Base-by-base conservation (phyloP, 1,140 invertebrate genomes). In the Rhyacophila brunnea region DNA sequence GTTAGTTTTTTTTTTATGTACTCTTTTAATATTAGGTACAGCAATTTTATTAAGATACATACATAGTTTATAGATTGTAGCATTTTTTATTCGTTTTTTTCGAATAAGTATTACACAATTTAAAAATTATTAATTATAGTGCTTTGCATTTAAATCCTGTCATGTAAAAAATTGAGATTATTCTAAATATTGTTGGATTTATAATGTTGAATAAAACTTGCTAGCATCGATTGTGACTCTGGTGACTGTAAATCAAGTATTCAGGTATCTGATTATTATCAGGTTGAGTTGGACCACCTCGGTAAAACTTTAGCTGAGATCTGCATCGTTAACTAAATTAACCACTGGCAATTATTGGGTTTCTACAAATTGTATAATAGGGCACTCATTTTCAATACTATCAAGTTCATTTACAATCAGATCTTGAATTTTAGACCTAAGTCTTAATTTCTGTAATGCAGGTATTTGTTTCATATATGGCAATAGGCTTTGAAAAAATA, bases 1-100 rank as follows among this genome's bases (percentile, higher is more conserved):
- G 6, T 35, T 35, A 7, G 34, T 35, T 35, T 35, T 6, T 35
- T 35, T 35, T 7, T 35, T 35, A 35, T 35, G n/a, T 35, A 35
- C 34, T 35, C 34, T 35, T 35, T 35, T 35, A 35, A 35, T 35
- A 35, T 35, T n/a, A n/a, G n/a, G n/a, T 35, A 35, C 34, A 35
- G 34, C n/a, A 7, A 35, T 43, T 43, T 43, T 9, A 47, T 47
- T 47, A 47, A 47, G 6, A 15, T 47, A 47, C 18, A 28, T 47
- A 28, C 20, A 20, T 35, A 35, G 6, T 7, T 35, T n/a, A 35
- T 35, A 35, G 34, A 35, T 35, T 35, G 34, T 35, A 35, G 34
- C 34, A 35, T 35, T 6, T 35, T 7, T 7, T 7, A n/a, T n/a
- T n/a, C n/a, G 6, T 7, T 7, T 7, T 35, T 7, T 7, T 35